Percentiles rank a stretch among this genome's conserved stretches.
These are phyloP conservation scores for Sarcophaga carnaria DNA, from an alignment of 2,888 invertebrate genomes.

Conservation along the genomic window DNA sequence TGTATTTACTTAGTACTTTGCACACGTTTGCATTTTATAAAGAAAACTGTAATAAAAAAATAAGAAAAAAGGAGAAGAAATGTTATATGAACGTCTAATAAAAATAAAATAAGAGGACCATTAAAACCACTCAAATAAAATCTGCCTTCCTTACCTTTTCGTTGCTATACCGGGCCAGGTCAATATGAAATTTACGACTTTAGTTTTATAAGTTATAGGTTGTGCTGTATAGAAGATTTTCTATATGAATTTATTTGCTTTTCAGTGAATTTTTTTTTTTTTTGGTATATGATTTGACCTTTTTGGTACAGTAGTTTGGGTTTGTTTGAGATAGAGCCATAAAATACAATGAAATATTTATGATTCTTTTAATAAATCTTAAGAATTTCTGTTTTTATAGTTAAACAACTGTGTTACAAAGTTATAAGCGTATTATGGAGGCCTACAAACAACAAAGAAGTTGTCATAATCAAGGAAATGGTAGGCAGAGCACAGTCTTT, in stretches of 20 bases:
- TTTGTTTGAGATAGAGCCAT: background rate
- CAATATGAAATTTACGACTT: conserved; percentile 43
- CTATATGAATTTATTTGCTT: background rate
- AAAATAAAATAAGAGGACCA: conserved; percentile 28
- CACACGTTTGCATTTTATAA: background rate
- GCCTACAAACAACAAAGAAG: too few species aligned
- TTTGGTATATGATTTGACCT: too few species aligned
- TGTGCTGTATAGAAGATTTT: background rate
- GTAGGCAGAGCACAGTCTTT: fast-evolving
- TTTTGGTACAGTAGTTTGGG: too few species aligned
- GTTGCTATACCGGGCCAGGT: background rate
- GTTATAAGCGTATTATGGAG: too few species aligned
- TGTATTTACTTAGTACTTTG: background rate
- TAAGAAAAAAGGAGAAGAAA: background rate
- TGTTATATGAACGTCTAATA: background rate
- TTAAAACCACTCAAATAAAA: conserved; percentile 23
- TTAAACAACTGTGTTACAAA: too few species aligned
- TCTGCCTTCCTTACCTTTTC: conserved; percentile 2
- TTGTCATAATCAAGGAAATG: too few species aligned
- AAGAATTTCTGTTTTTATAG: too few species aligned
- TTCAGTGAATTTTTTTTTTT: background rate
- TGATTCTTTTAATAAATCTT: background rate
- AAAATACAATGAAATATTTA: conserved; percentile 19
- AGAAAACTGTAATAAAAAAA: background rate
- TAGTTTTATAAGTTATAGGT: background rate